Percentiles rank a stretch among this genome's conserved stretches.
Conservation (phyloP, 2,888 invertebrate genomes). For the Athalia cordata region DNA sequence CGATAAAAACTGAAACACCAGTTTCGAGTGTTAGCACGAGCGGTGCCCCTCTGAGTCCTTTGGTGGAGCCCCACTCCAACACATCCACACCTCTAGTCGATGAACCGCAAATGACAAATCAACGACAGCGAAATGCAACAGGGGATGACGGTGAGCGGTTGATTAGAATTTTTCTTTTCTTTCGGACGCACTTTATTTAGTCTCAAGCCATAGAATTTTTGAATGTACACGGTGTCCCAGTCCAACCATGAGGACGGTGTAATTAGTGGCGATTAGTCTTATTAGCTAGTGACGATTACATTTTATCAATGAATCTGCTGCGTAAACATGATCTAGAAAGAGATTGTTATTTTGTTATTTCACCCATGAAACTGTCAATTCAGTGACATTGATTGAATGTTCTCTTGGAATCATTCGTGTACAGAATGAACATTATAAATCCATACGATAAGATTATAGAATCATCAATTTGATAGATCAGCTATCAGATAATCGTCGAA, state of each 20-base stretch:
- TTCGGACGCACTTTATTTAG: neutral
- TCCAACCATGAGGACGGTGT: constrained; percentile 28
- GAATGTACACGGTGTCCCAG: constrained; percentile 35
- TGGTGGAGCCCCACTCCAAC: constrained; percentile 81
- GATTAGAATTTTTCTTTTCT: neutral
- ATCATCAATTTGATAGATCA: neutral
- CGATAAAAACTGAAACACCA: constrained; percentile 65
- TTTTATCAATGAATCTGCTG: neutral
- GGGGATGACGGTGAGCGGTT: constrained; percentile 69
- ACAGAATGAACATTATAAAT: no score
- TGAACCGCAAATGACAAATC: constrained; percentile 73
- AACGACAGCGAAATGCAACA: constrained; percentile 67
- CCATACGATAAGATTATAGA: no score
- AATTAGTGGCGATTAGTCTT: neutral
- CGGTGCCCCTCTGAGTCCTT: constrained; percentile 76
- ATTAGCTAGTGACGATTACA: neutral
- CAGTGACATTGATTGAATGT: no score
- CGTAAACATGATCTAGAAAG: neutral
- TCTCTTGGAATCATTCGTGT: no score
- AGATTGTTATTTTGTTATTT: neutral
- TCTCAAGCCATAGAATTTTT: constrained; percentile 1
- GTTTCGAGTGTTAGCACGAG: constrained; percentile 68
- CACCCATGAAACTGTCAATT: no score
- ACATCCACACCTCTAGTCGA: constrained; percentile 80
- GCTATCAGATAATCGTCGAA: neutral